Conservation (phyloP, 2,888 invertebrate species). For the Pseudoips prasinana region DNA sequence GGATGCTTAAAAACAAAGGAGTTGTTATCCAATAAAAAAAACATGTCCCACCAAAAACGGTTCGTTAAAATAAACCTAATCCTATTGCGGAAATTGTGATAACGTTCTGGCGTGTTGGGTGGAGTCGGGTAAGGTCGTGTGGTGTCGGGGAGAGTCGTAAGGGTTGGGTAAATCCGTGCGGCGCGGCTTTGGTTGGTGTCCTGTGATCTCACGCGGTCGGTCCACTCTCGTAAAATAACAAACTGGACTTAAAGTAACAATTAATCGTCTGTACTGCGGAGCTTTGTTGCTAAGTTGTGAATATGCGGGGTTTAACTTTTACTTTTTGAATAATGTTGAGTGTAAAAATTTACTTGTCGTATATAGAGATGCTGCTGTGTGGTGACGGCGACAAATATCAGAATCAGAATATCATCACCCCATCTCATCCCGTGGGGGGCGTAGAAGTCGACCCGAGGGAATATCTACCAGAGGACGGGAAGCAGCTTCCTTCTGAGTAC, state of each 20-base stretch:
- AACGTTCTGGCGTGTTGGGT: constrained; percentile 25
- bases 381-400: too few species aligned
- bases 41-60: constrained; percentile 25
- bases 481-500: too few species aligned
- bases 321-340: too few species aligned
- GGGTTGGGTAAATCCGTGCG: neutral
- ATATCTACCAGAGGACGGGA: too few species aligned
- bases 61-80: constrained; percentile 37
- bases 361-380: too few species aligned
- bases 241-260: constrained; percentile 1
- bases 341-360: too few species aligned
- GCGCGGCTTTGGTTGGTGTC: too few species aligned
- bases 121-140: constrained; percentile 14
- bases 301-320: too few species aligned
- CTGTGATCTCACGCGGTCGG: constrained; percentile 1
- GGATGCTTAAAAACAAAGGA: too few species aligned
- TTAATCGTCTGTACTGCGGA: constrained; percentile 1
- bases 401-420: too few species aligned
- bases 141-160: constrained; percentile 5
- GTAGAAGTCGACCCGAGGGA: too few species aligned
- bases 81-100: constrained; percentile 35
- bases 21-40: constrained; percentile 19
- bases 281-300: neutral
- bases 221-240: constrained; percentile 3
- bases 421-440: too few species aligned